A percentile compares a stretch with the other conserved stretches of the same genome.
Conservation (phyloP, 2,888 invertebrate species). For the Drosophila testacea region DNA sequence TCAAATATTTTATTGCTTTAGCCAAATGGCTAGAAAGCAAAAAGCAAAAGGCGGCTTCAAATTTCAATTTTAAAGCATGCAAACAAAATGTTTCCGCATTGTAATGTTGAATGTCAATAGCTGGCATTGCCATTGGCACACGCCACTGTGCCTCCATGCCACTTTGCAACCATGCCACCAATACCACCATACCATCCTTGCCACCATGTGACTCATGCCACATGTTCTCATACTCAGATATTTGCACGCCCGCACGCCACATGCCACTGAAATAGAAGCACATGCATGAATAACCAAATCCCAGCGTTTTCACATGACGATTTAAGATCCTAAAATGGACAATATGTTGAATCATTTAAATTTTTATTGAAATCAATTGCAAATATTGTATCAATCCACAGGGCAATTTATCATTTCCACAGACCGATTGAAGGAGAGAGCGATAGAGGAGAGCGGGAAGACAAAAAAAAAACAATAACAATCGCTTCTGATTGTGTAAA, state of each 20-base stretch:
- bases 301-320: conserved; percentile 34
- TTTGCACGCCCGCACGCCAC: conserved; percentile 3
- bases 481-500: conserved; percentile 34
- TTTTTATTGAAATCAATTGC: conserved; percentile 58
- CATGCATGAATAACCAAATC: conserved; percentile 29
- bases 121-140: conserved; percentile 23
- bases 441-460: not conserved
- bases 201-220: not conserved
- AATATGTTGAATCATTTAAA: conserved; percentile 50
- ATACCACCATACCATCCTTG: too few species aligned
- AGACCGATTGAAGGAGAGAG: not conserved
- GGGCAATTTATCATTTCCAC: conserved; percentile 28
- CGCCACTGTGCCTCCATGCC: conserved; percentile 14
- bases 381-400: conserved; percentile 46
- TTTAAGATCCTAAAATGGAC: conserved; percentile 48
- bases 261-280: conserved; percentile 17
- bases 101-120: conserved; percentile 45
- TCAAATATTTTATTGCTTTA: conserved; percentile 75
- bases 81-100: conserved; percentile 43
- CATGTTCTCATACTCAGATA: conserved; percentile 4
- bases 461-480: conserved; percentile 18
- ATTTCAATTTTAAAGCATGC: conserved; percentile 54
- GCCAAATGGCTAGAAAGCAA: conserved; percentile 44
- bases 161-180: not conserved
- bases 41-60: conserved; percentile 42